Percentiles rank a stretch among this genome's conserved stretches.
These are phyloP conservation scores for Palythoa grandiflora DNA, from an alignment of 92 coral and sea anemone species.

Conservation along the genomic window DNA sequence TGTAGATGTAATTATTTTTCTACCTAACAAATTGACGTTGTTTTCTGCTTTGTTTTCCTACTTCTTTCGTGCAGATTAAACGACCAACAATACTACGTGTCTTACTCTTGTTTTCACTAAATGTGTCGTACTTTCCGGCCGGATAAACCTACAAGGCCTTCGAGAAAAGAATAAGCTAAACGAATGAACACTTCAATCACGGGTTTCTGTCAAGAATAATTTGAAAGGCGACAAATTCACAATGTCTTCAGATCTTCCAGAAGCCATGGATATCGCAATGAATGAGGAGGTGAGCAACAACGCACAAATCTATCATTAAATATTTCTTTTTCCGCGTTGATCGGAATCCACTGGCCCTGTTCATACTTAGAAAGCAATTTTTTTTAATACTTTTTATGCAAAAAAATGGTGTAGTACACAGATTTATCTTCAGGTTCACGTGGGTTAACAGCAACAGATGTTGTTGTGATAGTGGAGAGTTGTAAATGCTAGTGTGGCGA, in stretches of 20 bases:
- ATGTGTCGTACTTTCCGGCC: neutral
- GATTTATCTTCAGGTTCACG: too few species aligned
- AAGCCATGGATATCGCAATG: conserved; percentile 43
- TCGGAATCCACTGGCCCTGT: neutral
- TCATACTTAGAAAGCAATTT: neutral
- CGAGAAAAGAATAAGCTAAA: neutral
- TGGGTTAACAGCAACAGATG: too few species aligned
- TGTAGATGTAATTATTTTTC: neutral
- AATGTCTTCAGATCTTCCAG: conserved; percentile 39
- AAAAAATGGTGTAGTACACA: too few species aligned
- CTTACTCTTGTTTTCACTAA: neutral
- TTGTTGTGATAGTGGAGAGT: too few species aligned
- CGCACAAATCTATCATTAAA: too few species aligned
- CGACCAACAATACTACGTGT: neutral
- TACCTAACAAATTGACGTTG: neutral
- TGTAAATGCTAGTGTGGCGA: too few species aligned
- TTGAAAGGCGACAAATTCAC: conserved; percentile 17
- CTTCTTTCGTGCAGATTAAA: neutral
- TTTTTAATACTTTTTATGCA: neutral
- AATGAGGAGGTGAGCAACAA: conserved; percentile 16
- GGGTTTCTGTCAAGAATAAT: neutral
- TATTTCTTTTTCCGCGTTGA: neutral
- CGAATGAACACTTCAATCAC: conserved; percentile 5
- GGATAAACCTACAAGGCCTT: neutral
- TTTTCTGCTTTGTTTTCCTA: neutral